Evolutionary conservation across 2,888 invertebrate genomes (phyloP), one percentile per base, ranked within the genome.

Genomic region (Chamaedrilus cognettii): DNA sequence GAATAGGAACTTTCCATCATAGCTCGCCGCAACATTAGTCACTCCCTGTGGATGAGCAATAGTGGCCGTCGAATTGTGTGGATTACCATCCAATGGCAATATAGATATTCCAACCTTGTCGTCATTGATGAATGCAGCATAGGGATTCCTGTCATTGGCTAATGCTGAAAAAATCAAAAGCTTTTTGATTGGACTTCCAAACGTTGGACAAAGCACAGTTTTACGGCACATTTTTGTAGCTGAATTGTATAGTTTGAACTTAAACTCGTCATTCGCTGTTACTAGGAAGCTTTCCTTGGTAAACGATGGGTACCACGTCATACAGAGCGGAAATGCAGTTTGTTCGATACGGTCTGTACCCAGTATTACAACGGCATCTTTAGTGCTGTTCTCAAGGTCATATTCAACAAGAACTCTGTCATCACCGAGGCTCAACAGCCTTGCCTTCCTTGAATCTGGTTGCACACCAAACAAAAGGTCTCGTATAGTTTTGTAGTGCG

Each of bases 61-160:
- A 68, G 89, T 74, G 4, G 82, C 82, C 78, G 81, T 80, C 34
- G 82, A 76, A 68, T 82, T 80, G 85, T 88, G 90, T 3, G 91
- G 91, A 80, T 91, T 91, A 0, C 91, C 92, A 78, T 90, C 90
- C 0, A 90, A 82, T 0, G 91, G 90, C 77, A 90, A 77, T 70
- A 88, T 86, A 78, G 90, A 89, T 28, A 91, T 79, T 0, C 91
- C 91, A 5, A 91, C 86, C 73, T 89, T 86, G 74, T 87, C 88
- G 56, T 87, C 85, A 1, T 89, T 89, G 23, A 87, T 85, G 77
- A 89, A 91, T 34, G 89, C 80, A 76, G 90, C 79, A 77, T 89
- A 90, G 19, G 7, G 7, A 42, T 42, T 42, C 19, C 42, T 42
- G 42, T 19, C 19, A 19, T 19, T 19, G 11, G 28, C 55, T 15